phyloP scores from a whole-genome alignment of 2,888 invertebrate genomes.

The Ypsolopha sequella region DNA sequence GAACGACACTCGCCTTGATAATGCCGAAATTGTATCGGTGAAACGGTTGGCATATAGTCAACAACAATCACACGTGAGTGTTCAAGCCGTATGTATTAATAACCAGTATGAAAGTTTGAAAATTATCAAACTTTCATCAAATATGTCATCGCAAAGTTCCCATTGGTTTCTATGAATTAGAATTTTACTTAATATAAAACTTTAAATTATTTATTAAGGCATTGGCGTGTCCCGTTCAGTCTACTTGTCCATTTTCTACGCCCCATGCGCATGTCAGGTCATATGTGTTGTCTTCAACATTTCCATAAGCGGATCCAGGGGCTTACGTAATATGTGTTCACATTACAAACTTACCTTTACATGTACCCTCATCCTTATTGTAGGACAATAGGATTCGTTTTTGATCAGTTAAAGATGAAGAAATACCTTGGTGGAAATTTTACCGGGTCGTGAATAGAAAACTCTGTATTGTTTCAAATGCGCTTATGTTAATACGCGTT shows the following conservation, averaged over 20 bases:
- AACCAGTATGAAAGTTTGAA: no score
- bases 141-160: no score
- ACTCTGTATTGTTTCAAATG: constrained; percentile 29
- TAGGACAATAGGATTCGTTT: background rate
- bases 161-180: no score
- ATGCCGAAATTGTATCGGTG: no score
- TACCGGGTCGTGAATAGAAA: constrained; percentile 51
- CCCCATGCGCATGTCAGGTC: background rate
- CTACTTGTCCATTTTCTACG: background rate
- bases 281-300: background rate
- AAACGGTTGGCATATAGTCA: no score
- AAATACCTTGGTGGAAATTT: background rate
- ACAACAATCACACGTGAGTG: no score
- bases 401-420: background rate
- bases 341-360: background rate
- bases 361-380: background rate
- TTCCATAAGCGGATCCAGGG: background rate
- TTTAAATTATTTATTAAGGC: background rate
- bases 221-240: background rate
- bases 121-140: no score
- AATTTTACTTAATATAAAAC: no score
- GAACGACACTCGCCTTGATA: no score
- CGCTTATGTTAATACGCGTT: constrained; percentile 47
- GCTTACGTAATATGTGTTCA: background rate
- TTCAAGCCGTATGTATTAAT: no score